Percentiles rank a stretch among this genome's conserved stretches.
phyloP scores from a whole-genome alignment of 2,888 invertebrate genomes.

The Tuta absoluta region DNA sequence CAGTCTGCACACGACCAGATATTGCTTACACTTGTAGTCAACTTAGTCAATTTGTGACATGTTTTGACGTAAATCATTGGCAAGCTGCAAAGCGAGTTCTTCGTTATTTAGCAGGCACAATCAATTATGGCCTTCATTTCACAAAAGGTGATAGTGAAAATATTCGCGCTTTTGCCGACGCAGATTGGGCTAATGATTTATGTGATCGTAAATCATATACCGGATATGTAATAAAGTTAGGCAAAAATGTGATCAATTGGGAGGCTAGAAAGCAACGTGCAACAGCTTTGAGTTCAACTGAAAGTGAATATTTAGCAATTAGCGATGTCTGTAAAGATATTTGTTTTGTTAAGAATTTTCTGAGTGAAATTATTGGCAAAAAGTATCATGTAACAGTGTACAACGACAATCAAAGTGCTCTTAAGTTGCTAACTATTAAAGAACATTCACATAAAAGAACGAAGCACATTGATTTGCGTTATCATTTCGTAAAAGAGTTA shows the following conservation, averaged over 20 bases:
- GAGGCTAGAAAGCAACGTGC: background rate
- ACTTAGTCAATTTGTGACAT: slow-evolving; percentile 1
- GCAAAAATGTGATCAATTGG: background rate
- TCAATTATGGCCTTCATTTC: too few species aligned
- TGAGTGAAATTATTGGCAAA: background rate
- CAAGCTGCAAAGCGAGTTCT: slow-evolving; percentile 16
- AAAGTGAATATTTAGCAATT: background rate
- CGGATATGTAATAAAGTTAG: background rate
- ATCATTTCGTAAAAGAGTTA: background rate
- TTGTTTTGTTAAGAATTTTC: background rate
- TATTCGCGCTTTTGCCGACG: slow-evolving; percentile 2
- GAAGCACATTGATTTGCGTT: slow-evolving; percentile 1
- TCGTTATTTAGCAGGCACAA: too few species aligned
- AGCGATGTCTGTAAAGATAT: too few species aligned
- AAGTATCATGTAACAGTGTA: background rate
- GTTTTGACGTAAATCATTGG: slow-evolving; percentile 8
- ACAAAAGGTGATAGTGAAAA: too few species aligned
- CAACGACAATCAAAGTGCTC: slow-evolving; percentile 3
- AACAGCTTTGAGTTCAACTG: background rate
- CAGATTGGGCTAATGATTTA: too few species aligned
- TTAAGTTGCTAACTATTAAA: background rate
- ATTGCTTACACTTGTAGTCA: slow-evolving; percentile 18
- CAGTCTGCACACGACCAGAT: slow-evolving; percentile 20
- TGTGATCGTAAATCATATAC: too few species aligned
- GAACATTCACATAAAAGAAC: background rate